phyloP scores from a whole-genome alignment of 2,888 invertebrate species.

The Drosophila anomelani region DNA sequence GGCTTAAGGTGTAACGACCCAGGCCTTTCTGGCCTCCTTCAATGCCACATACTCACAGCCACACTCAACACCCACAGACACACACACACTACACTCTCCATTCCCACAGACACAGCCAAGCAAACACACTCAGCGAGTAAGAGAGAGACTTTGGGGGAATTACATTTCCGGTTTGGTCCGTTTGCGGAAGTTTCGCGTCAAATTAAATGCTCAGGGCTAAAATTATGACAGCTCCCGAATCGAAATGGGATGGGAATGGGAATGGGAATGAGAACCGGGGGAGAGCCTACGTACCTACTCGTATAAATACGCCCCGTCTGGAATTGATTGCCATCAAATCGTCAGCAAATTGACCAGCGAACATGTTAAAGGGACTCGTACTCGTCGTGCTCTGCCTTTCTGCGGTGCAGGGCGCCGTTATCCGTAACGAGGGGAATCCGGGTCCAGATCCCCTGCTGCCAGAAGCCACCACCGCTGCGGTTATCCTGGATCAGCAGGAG shows the following conservation, averaged over 20 bases:
- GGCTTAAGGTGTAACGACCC: constrained; percentile 75
- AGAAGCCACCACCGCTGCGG: constrained; percentile 40
- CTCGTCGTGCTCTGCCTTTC: constrained; percentile 51
- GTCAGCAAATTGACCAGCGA: constrained; percentile 46
- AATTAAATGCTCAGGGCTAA: constrained; percentile 69
- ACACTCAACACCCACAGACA: constrained; percentile 29
- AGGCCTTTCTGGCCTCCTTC: constrained; percentile 69
- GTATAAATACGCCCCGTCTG: constrained; percentile 48
- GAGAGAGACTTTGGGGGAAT: constrained; percentile 38
- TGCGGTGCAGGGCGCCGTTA: constrained; percentile 53
- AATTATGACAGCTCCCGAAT: constrained; percentile 73
- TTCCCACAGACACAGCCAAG: constrained; percentile 31
- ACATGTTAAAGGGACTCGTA: constrained; percentile 64
- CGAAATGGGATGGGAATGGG: constrained; percentile 21
- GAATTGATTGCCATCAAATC: constrained; percentile 50
- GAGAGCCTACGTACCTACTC: constrained; percentile 10
- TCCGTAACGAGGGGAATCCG: constrained; percentile 47
- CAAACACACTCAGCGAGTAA: not conserved
- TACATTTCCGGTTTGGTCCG: constrained; percentile 72
- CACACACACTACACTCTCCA: constrained; percentile 25
- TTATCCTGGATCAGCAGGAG: constrained; percentile 12
- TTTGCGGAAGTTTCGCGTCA: constrained; percentile 70
- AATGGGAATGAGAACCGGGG: constrained; percentile 5
- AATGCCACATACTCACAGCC: constrained; percentile 53
- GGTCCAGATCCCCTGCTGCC: constrained; percentile 20